Evolutionary conservation across 2,113 vertebrate species (phyloP).

Genomic region (Trogon melanurus): DNA sequence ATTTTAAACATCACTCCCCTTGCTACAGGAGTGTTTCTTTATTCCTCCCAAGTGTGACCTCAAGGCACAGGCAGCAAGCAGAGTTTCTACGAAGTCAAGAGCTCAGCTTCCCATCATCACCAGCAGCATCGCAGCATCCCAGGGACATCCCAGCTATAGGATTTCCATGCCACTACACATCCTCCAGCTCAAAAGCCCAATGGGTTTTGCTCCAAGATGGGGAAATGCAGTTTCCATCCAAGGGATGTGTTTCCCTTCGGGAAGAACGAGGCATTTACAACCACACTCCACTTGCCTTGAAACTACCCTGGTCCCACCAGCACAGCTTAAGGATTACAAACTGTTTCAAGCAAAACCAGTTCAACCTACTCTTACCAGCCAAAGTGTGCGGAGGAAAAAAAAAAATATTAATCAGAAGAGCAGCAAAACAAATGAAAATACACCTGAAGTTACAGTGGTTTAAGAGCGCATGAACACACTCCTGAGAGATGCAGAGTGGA

Average conservation of each 20-base stretch:
- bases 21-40: background rate
- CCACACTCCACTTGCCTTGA: background rate
- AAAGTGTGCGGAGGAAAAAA: too few species aligned
- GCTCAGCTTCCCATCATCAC: background rate
- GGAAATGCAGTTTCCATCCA: background rate
- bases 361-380: background rate
- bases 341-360: background rate
- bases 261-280: background rate
- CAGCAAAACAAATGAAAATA: background rate
- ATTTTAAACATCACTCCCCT: background rate
- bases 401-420: background rate
- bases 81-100: background rate
- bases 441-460: accelerated
- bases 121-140: background rate
- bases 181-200: background rate
- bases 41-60: too few species aligned
- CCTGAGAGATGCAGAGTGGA: background rate
- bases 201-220: background rate
- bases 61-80: background rate
- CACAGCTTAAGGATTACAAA: background rate
- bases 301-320: background rate
- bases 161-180: background rate
- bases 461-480: background rate
- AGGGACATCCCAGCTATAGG: background rate
- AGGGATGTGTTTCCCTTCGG: accelerated